Conservation (phyloP, 2,797 vertebrate genomes). For the Antrozous pallidus region DNA sequence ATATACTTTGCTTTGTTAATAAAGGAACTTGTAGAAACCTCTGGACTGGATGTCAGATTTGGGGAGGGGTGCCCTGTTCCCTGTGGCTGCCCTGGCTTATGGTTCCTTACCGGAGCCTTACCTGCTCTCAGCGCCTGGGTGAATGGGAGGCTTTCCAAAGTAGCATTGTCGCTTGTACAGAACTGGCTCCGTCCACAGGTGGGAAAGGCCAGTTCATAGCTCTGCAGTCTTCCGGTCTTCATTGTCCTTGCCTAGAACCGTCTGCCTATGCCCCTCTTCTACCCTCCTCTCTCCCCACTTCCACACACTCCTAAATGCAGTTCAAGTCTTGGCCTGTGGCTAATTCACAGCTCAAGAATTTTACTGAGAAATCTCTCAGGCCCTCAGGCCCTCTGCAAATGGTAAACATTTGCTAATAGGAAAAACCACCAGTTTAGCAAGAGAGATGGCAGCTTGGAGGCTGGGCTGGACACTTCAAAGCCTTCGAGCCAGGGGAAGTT, state of each 20-base stretch:
- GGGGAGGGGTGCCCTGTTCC: neutral
- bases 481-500: conserved; percentile 46
- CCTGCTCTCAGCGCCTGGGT: neutral
- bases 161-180: neutral
- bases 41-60: neutral
- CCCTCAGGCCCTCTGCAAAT: neutral
- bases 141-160: neutral
- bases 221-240: neutral
- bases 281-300: rapidly evolving
- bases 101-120: neutral
- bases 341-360: conserved; percentile 45
- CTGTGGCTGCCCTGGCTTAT: neutral
- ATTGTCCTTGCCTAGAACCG: neutral
- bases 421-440: neutral
- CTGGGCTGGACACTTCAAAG: conserved; percentile 40
- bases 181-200: conserved; percentile 12
- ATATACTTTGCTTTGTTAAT: conserved; percentile 78
- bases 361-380: conserved; percentile 1
- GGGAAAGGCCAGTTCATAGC: no score
- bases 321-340: conserved; percentile 44
- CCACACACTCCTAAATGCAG: neutral
- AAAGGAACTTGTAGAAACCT: conserved; percentile 75
- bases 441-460: conserved; percentile 41
- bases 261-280: neutral
- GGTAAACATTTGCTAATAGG: conserved; percentile 30